phyloP scores from a whole-genome alignment of 1,140 invertebrate species.

The Pogonognathellus flavescens region DNA sequence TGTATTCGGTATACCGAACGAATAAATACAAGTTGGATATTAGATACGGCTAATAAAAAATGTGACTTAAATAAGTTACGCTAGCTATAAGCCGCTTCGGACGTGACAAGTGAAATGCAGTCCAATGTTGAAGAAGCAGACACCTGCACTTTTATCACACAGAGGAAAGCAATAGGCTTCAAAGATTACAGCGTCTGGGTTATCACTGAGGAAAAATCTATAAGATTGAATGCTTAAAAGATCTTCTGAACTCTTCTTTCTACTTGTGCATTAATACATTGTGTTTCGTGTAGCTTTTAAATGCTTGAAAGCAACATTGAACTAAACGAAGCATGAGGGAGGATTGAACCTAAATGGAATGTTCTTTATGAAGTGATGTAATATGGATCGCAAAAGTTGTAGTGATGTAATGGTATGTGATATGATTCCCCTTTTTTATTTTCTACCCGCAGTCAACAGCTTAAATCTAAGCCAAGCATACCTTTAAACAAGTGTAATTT shows the following conservation, averaged over 20 bases:
- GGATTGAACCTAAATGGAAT: neutral
- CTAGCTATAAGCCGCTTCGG: constrained; percentile 51
- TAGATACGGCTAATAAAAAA: constrained; percentile 48
- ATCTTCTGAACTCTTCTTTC: constrained; percentile 20
- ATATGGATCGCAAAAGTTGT: constrained; percentile 6
- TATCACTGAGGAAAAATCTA: constrained; percentile 40
- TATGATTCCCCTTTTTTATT: constrained; percentile 9
- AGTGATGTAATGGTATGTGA: neutral
- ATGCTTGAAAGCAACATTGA: neutral
- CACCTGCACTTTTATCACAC: constrained; percentile 55
- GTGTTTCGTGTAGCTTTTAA: neutral
- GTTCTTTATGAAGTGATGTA: constrained; percentile 2
- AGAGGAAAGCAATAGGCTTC: neutral
- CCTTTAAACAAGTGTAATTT: constrained; percentile 22
- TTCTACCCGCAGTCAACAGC: constrained; percentile 12
- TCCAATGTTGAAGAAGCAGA: constrained; percentile 49
- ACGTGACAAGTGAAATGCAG: constrained; percentile 56
- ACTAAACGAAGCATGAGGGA: neutral
- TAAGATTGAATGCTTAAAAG: constrained; percentile 19
- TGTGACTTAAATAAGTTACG: constrained; percentile 62
- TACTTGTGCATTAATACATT: neutral
- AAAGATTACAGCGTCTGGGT: constrained; percentile 31
- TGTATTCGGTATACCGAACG: neutral
- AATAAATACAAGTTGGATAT: constrained; percentile 30
- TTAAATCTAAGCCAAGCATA: neutral